Evolutionary conservation across 2,888 invertebrate genomes (phyloP).

Genomic region (Melitaea athalia): DNA sequence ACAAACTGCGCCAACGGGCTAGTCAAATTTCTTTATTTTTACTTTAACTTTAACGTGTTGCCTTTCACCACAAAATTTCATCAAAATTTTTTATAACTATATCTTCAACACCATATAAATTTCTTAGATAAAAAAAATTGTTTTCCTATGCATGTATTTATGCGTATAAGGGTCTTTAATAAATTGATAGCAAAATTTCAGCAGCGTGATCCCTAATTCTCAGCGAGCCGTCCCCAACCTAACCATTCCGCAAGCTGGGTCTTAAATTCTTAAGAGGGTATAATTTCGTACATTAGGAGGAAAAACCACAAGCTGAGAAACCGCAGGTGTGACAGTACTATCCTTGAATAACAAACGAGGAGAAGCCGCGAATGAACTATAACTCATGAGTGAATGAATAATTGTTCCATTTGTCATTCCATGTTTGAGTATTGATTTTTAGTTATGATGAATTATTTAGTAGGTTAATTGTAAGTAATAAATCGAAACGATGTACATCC

Average conservation of each 20-base stretch:
- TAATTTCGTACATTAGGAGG: conserved; percentile 46
- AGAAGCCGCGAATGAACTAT: conserved; percentile 17
- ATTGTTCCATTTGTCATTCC: background rate
- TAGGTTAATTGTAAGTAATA: background rate
- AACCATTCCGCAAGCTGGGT: conserved; percentile 24
- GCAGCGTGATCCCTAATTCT: conserved; percentile 18
- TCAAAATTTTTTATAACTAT: too few species aligned
- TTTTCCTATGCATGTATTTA: too few species aligned
- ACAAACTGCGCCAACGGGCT: too few species aligned
- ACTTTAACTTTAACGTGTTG: too few species aligned
- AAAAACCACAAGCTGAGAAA: conserved; percentile 45
- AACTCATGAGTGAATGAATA: conserved; percentile 9
- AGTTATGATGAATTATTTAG: background rate
- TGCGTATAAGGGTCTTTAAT: conserved; percentile 1
- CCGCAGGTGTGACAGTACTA: conserved; percentile 37
- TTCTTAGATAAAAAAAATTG: too few species aligned
- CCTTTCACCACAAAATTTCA: too few species aligned
- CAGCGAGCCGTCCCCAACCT: conserved; percentile 19
- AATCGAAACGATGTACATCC: background rate
- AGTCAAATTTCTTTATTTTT: too few species aligned
- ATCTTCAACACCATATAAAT: too few species aligned
- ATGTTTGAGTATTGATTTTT: background rate
- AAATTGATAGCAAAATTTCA: conserved; percentile 24
- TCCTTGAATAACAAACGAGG: conserved; percentile 24
- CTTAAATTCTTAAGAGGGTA: conserved; percentile 48